Conservation (phyloP, 2,113 vertebrate genomes). For the Oenanthe oenanthe region DNA sequence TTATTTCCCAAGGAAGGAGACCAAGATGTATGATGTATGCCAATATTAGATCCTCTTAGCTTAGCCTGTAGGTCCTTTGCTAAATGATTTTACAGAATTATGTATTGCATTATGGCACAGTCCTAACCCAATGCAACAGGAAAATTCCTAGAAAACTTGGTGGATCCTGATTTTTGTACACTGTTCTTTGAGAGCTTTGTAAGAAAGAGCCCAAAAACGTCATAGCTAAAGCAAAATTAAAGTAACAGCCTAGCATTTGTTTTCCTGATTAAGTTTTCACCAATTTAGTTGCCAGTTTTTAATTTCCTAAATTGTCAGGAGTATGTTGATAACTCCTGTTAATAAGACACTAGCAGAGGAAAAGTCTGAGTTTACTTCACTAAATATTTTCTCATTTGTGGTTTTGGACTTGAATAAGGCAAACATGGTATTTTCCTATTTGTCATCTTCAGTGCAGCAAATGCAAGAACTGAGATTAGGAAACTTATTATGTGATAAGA, state of each 20-base stretch:
- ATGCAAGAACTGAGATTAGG: background rate
- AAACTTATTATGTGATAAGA: slow-evolving; percentile 1
- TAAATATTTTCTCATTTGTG: background rate
- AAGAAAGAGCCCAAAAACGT: background rate
- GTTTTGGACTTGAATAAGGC: background rate
- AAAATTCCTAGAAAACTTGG: background rate
- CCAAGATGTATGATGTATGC: background rate
- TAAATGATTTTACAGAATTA: background rate
- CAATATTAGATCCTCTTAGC: background rate
- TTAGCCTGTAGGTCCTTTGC: background rate
- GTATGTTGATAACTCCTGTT: background rate
- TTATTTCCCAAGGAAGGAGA: background rate
- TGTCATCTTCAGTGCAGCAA: background rate
- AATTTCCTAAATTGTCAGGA: background rate
- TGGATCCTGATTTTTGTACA: background rate
- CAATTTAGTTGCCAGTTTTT: background rate
- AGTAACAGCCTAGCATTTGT: background rate
- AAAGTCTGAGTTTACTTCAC: background rate
- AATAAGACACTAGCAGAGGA: background rate
- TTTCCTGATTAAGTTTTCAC: background rate
- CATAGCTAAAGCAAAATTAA: background rate
- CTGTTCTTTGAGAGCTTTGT: background rate
- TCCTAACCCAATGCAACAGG: background rate
- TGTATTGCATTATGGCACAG: background rate
- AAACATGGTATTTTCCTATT: background rate